Percentiles rank a stretch among this genome's conserved stretches.
Evolutionary conservation across 2,888 invertebrate genomes (phyloP).

Genomic region (Drosophila picticornis): DNA sequence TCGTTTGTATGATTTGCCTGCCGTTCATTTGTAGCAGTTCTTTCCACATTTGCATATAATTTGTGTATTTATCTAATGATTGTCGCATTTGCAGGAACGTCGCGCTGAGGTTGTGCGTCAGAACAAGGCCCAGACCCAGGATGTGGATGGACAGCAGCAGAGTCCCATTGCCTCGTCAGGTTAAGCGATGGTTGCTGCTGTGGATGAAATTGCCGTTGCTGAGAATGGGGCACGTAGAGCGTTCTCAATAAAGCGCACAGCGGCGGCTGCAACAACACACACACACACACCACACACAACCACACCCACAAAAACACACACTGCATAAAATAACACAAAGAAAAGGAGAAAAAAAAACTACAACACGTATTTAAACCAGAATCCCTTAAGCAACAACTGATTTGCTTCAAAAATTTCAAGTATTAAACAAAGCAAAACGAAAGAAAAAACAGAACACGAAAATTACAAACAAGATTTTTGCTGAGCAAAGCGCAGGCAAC

Average conservation of each 20-base stretch:
- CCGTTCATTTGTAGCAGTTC: conserved; percentile 52
- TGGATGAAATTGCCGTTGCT: conserved; percentile 31
- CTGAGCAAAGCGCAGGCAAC: conserved; percentile 43
- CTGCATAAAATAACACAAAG: conserved; percentile 34
- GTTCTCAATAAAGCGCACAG: conserved; percentile 32
- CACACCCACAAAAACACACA: conserved; percentile 1
- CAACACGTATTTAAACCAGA: conserved; percentile 57
- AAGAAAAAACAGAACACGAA: conserved; percentile 21
- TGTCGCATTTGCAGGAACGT: conserved; percentile 89
- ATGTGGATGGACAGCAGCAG: conserved; percentile 86
- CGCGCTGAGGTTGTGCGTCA: conserved; percentile 96
- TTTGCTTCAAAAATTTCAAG: conserved; percentile 68
- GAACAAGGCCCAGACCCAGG: conserved; percentile 89
- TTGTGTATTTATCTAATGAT: background rate
- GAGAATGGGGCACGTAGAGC: conserved; percentile 39
- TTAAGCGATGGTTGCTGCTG: conserved; percentile 81
- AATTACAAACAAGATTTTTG: conserved; percentile 34
- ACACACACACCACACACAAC: conserved; percentile 11
- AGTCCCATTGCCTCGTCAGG: conserved; percentile 88
- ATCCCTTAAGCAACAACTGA: conserved; percentile 42
- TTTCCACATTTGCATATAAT: background rate
- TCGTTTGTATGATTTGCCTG: conserved; percentile 45
- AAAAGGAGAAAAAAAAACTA: conserved; percentile 34
- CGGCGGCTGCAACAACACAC: conserved; percentile 13
- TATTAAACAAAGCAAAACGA: conserved; percentile 49